Evolutionary conservation across 2,113 vertebrate species (phyloP), one percentile per base, ranked within the genome.

Genomic region (Mesocricetus auratus): DNA sequence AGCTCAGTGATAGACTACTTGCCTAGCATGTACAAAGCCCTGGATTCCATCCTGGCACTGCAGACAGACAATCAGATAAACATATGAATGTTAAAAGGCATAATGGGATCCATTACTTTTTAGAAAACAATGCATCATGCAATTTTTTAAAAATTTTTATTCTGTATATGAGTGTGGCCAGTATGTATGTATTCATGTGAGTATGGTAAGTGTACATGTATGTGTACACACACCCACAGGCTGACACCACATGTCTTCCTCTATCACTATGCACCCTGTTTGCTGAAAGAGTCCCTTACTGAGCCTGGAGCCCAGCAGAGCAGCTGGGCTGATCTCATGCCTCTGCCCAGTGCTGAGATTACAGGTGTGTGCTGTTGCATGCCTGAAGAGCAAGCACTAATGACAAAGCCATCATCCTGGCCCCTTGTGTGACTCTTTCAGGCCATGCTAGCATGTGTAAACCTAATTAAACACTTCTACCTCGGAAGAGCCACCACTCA

Each of bases 91-190:
- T 66, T 66, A 78, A 78, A 90, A 94, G 62, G 64, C 74, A 82
- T 2, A 86, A 50, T 12, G 82, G 4, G 16, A 33, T 10, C 24
- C 39, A 77, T 68, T 75, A 93, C 26, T 56, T 58, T 88, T 39
- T 33, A 78, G 50, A 95, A 89, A 96, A 88, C 64, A 86, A 91
- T 36, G 64, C 8, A 92, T 39, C 26, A 90, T 8, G 24, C 6
- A 75, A n/a, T n/a, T 79, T 58, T 50, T 73, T 33, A 75, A 86
- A 94, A 62, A 95, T 21, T 19, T 36, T 16, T 17, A 94, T 87
- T 53, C 10, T 77, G 77, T 50, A 26, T 50, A 29, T 75, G 24
- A 29, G 42, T 77, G 74, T 50, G 74, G 45, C 13, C 3, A 50
- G 6, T 22, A 53, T 53, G 31, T 53, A 79, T 36, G 47, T 33